Conservation (phyloP, 2,888 invertebrate species). For the Lasioglossum figueresi region DNA sequence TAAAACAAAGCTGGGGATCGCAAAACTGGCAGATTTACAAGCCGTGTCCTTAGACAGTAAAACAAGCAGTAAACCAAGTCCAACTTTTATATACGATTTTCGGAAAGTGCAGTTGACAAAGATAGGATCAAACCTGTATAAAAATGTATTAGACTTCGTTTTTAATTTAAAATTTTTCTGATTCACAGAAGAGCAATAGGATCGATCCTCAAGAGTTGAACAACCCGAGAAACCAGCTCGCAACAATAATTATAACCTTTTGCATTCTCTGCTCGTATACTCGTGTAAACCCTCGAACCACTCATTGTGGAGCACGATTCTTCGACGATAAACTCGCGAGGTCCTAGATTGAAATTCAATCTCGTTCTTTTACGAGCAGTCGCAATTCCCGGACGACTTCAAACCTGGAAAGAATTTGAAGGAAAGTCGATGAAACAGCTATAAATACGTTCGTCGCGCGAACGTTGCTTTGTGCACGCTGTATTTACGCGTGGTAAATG, state of each 20-base stretch:
- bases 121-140: not conserved
- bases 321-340: not conserved
- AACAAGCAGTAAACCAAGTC: not conserved
- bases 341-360: conserved; percentile 28
- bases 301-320: not conserved
- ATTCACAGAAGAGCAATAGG: too few relatives aligned
- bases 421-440: conserved; percentile 1
- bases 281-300: not conserved
- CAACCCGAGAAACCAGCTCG: not conserved
- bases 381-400: not conserved
- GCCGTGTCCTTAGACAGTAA: not conserved
- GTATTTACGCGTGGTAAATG: not conserved
- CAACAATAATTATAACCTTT: not conserved
- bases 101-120: not conserved
- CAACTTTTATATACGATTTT: not conserved
- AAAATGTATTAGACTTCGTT: not conserved
- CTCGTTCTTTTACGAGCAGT: conserved; percentile 22
- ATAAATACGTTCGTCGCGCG: not conserved
- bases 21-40: not conserved
- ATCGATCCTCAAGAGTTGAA: not conserved
- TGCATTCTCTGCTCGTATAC: not conserved
- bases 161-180: not conserved
- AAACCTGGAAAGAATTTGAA: not conserved
- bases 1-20: not conserved
- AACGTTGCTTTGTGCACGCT: not conserved